Evolutionary conservation across 2,113 vertebrate genomes (phyloP), one percentile per base, ranked within the genome.

Genomic region (Tenebrosternarchus preto): DNA sequence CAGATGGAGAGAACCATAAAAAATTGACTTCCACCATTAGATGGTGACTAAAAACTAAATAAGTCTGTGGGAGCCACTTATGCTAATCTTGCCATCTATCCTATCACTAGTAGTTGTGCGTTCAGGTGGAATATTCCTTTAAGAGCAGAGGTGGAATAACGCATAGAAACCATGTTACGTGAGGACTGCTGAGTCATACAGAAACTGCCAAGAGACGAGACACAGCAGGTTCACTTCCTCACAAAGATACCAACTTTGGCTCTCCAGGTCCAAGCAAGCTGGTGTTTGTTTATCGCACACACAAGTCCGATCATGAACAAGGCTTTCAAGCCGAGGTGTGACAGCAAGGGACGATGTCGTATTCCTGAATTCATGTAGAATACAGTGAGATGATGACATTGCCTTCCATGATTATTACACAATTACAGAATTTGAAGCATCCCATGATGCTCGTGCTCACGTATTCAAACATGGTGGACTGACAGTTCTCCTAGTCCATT

Each of bases 281-380:
- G 29, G 19, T 2, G 43, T 50, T 50, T 50, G 43, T 50, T 50
- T 50, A 50, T 12, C 11, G 43, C 43, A 61, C 15, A 12, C 73
- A 76, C 72, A 11, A 27, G 64, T 46, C 25, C 33, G 50, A 81
- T 59, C 63, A 81, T 19, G 64, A 68, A 50, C 53, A 20, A 17
- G 33, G 43, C 27, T n/a, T n/a, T 67, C 11, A 27, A 22, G 22
- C 22, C 29, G 31, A 66, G 19, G 64, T 39, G 33, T 68, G 31
- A 11, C 31, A 39, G 3, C 33, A 39, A 68, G 64, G 27, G 29
- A 67, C 7, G 33, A 66, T 66, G 17, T 64, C 24, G 19, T 66
- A 33, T 33, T 20, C 16, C 63, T 33, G 15, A 20, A 17, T 33
- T 20, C 20, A 20, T 2, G 12, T 29, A 29, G 59, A 16, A 33